Conservation (phyloP, 1,140 invertebrate species). For the Scaptomyza pallida region DNA sequence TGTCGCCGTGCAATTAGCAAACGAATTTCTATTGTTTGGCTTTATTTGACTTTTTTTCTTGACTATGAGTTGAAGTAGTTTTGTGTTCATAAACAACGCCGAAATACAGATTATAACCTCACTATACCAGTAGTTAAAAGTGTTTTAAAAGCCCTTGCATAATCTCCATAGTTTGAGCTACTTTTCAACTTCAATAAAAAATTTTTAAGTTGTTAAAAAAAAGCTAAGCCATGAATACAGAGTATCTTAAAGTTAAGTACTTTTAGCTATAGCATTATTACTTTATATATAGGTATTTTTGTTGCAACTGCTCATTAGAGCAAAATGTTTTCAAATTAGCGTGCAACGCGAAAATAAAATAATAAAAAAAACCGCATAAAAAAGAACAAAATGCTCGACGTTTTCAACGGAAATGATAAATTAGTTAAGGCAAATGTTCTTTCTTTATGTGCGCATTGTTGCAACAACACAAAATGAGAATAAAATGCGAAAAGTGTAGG, state of each 20-base stretch:
- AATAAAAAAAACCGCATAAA: conserved; percentile 6
- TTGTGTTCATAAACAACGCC: no score
- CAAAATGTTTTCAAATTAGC: conserved; percentile 37
- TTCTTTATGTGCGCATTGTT: conserved; percentile 29
- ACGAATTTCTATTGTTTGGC: conserved; percentile 41
- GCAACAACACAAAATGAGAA: conserved; percentile 2
- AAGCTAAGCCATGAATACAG: neutral
- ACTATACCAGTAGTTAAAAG: no score
- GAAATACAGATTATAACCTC: no score
- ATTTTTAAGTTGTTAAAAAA: neutral
- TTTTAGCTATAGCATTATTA: neutral
- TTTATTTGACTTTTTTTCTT: neutral
- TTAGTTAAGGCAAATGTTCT: conserved; percentile 41
- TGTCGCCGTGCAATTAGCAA: conserved; percentile 51
- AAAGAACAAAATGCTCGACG: neutral
- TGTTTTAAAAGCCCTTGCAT: no score
- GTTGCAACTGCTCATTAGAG: conserved; percentile 26
- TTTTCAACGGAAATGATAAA: conserved; percentile 42
- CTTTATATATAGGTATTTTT: neutral
- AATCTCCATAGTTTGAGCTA: no score
- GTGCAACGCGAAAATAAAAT: conserved; percentile 2
- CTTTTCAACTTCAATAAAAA: no score
- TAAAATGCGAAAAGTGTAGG: neutral
- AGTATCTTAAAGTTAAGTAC: neutral
- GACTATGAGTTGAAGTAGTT: neutral